These are phyloP conservation scores for Luidia sarsii DNA, from an alignment of 53 echinoderm and acorn worm species.

Conservation along the genomic window DNA sequence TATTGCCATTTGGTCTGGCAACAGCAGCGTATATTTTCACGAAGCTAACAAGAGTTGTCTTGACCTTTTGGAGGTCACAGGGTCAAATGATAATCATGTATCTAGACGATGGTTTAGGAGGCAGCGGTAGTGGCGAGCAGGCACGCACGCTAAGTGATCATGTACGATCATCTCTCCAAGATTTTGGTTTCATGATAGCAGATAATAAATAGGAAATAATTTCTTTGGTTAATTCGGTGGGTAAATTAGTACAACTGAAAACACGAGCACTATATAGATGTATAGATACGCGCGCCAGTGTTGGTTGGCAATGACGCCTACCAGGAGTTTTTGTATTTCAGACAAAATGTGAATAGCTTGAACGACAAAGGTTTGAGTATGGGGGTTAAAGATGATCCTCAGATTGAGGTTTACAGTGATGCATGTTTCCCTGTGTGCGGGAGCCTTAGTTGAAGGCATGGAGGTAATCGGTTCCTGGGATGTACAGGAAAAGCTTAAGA, in stretches of 20 bases:
- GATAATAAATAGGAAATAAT: constrained; percentile 20
- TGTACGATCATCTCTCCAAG: background rate
- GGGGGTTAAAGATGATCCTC: background rate
- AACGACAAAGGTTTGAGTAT: background rate
- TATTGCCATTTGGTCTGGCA: constrained; percentile 9
- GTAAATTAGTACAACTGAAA: constrained; percentile 3
- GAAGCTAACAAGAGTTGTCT: background rate
- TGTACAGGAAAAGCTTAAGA: background rate
- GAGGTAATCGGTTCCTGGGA: background rate
- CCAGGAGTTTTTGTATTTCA: background rate
- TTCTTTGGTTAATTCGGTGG: constrained; percentile 1
- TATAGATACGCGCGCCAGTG: constrained; percentile 3
- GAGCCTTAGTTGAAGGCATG: constrained; percentile 6
- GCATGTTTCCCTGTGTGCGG: constrained; percentile 19
- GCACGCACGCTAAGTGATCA: background rate
- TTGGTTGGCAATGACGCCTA: background rate
- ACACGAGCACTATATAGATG: constrained; percentile 4
- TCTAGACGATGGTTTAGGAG: constrained; percentile 14
- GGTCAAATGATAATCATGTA: background rate
- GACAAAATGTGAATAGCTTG: background rate
- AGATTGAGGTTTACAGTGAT: background rate
- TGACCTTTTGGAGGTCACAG: constrained; percentile 3
- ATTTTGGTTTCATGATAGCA: background rate
- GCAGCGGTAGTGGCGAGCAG: background rate
- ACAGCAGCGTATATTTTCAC: constrained; percentile 22